Evolutionary conservation across 2,888 invertebrate species (phyloP).

Genomic region (Oscheius sp.): DNA sequence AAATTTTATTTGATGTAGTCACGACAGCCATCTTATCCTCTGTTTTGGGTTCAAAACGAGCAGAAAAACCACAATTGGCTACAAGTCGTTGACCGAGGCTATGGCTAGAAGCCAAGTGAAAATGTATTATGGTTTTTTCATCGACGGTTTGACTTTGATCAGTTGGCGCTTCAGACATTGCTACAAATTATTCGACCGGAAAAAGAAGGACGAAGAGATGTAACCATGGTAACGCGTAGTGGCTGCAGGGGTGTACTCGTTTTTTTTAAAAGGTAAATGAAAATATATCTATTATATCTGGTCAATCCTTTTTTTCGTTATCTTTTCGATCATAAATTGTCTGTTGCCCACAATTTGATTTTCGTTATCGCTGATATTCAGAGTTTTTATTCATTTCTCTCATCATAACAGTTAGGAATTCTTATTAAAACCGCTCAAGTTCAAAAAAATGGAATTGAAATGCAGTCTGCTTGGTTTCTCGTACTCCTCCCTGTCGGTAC

Average conservation of each 20-base stretch:
- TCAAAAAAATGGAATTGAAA: no score
- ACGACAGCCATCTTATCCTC: slow-evolving; percentile 16
- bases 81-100: slow-evolving; percentile 16
- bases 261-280: neutral
- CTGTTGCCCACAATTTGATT: no score
- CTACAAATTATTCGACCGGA: neutral
- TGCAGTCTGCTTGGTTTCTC: no score
- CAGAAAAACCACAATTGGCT: slow-evolving; percentile 4
- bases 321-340: no score
- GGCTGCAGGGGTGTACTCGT: neutral
- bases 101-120: slow-evolving; percentile 4
- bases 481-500: no score
- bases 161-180: neutral
- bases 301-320: no score
- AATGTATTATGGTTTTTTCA: slow-evolving; percentile 10
- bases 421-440: no score
- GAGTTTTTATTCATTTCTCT: no score
- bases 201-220: neutral
- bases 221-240: neutral
- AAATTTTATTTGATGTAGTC: slow-evolving; percentile 26
- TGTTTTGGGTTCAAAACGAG: slow-evolving; percentile 11
- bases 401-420: no score
- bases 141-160: neutral
- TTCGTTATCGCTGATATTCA: no score
- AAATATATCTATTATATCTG: no score